Percentiles rank a stretch among this genome's conserved stretches.
Conservation (phyloP, 64 coral and sea anemone genomes). For the Cladopsammia gracilis region DNA sequence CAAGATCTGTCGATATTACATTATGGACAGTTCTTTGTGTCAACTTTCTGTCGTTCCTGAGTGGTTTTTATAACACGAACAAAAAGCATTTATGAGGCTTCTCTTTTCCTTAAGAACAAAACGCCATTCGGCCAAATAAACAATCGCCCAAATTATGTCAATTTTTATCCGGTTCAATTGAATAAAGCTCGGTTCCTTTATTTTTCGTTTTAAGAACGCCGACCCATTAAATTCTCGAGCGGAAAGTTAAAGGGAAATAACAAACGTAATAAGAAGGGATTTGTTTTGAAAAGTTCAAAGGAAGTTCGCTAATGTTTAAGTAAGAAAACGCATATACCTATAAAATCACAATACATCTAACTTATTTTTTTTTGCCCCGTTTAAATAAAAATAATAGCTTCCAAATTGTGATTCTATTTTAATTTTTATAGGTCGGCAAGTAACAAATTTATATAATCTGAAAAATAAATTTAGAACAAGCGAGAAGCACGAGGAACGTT, state of each 20-base stretch:
- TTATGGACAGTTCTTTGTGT: slow-evolving; percentile 32
- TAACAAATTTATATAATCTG: no score
- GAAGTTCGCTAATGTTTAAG: slow-evolving; percentile 10
- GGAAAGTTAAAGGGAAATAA: slow-evolving; percentile 32
- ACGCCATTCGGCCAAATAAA: slow-evolving; percentile 31
- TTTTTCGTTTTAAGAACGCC: slow-evolving; percentile 32
- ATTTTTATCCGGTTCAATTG: slow-evolving; percentile 43
- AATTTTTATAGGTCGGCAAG: no score
- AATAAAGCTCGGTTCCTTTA: slow-evolving; percentile 28
- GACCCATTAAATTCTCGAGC: slow-evolving; percentile 44
- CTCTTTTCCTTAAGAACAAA: slow-evolving; percentile 14
- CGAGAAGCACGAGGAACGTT: no score
- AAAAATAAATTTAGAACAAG: no score
- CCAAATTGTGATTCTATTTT: background rate
- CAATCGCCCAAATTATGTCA: slow-evolving; percentile 45
- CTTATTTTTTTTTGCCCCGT: background rate
- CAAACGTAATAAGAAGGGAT: background rate
- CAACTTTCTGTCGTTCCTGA: slow-evolving; percentile 25
- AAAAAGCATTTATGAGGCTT: slow-evolving; percentile 19
- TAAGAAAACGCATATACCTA: background rate
- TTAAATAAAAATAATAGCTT: background rate
- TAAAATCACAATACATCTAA: background rate
- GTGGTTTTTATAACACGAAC: slow-evolving; percentile 37
- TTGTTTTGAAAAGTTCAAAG: slow-evolving; percentile 1
- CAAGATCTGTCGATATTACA: slow-evolving; percentile 51